Evolutionary conservation across 2,113 vertebrate genomes (phyloP).

Genomic region (Copsychus sechellarum): DNA sequence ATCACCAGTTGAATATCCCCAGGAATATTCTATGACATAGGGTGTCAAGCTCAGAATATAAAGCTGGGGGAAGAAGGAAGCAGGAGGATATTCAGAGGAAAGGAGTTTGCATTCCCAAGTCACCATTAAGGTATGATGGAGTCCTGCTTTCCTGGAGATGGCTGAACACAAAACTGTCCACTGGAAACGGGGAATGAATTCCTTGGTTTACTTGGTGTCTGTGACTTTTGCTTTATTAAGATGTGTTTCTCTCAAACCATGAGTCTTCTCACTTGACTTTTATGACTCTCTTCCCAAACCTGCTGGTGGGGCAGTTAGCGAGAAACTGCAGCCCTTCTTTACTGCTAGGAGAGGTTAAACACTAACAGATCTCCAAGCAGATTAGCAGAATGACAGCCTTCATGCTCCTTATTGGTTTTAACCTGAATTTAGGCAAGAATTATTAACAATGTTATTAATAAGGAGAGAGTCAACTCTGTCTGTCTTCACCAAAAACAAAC

Average conservation of each 20-base stretch:
- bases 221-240: neutral
- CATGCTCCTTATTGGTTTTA: neutral
- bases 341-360: neutral
- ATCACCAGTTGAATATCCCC: neutral
- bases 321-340: neutral
- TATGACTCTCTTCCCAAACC: neutral
- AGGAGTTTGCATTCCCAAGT: neutral
- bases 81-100: neutral
- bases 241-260: neutral
- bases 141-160: neutral
- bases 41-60: neutral
- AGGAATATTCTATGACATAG: neutral
- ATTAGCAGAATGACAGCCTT: accelerated
- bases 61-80: neutral
- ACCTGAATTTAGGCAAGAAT: neutral
- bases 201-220: neutral
- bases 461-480: accelerated
- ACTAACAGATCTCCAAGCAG: neutral
- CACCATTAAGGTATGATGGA: neutral
- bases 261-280: neutral
- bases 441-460: accelerated
- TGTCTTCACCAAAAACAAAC: neutral
- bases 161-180: neutral
- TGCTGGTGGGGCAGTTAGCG: accelerated
- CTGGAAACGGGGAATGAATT: neutral